Percentiles rank a stretch among this genome's conserved stretches.
Evolutionary conservation across 37 sponge, comb jelly and placozoan species (phyloP).

Genomic region (Chondrilla cf. caribensis): DNA sequence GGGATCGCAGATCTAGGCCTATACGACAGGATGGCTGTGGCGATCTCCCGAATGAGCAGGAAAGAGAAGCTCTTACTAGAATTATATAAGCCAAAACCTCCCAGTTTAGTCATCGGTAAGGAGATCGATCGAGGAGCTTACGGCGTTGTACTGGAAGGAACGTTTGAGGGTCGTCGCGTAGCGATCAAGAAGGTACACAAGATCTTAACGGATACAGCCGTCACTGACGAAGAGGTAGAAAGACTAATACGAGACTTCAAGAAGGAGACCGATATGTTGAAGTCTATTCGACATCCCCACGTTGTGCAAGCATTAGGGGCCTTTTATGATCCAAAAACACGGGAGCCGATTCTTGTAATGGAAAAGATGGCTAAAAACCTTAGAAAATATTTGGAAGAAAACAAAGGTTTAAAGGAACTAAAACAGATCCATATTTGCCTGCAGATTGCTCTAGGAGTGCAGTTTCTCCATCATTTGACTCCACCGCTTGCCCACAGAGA

Average conservation of each 20-base stretch:
- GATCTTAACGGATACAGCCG: background rate
- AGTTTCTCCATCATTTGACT: background rate
- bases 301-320: background rate
- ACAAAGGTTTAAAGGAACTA: background rate
- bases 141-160: background rate
- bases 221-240: background rate
- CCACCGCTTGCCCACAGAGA: background rate
- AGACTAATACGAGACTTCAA: background rate
- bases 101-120: background rate
- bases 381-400: background rate
- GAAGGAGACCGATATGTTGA: background rate
- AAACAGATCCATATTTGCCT: slow-evolving; percentile 4
- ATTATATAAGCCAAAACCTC: too few relatives aligned
- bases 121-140: background rate
- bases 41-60: too few relatives aligned
- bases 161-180: background rate
- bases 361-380: background rate
- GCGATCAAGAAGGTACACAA: background rate
- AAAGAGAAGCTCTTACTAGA: too few relatives aligned
- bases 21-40: too few relatives aligned
- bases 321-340: background rate
- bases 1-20: too few relatives aligned
- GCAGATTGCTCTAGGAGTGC: background rate
- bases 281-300: background rate
- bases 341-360: background rate